Conservation (phyloP, 2,113 vertebrate species). For the Progne subis region DNA sequence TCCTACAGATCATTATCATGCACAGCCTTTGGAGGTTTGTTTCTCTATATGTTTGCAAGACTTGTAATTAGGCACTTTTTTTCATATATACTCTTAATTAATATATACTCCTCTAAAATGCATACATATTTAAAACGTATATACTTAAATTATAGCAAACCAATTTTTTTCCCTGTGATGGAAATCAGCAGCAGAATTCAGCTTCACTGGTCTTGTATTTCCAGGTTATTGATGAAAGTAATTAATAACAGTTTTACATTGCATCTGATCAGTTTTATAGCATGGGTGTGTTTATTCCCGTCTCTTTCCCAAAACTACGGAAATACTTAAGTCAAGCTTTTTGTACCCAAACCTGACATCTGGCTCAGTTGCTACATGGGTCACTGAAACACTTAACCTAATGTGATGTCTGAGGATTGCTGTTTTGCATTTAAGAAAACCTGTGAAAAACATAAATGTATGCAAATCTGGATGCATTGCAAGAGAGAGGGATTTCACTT, state of each 20-base stretch:
- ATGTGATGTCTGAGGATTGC: not conserved
- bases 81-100: not conserved
- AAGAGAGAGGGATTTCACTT: not conserved
- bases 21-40: conserved; percentile 95
- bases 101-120: not conserved
- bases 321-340: not conserved
- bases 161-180: not conserved
- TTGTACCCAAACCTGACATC: not conserved
- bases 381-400: not conserved
- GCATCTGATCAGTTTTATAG: not conserved
- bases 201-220: not conserved
- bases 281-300: not conserved
- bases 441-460: not conserved
- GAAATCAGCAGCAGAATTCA: not conserved
- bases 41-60: not conserved
- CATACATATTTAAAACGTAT: not conserved
- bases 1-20: conserved; percentile 97
- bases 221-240: not conserved
- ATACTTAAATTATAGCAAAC: not conserved
- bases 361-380: not conserved
- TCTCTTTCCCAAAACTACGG: not conserved
- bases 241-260: not conserved
- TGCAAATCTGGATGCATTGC: not conserved
- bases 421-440: not conserved
- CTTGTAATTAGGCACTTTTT: not conserved